Conservation (phyloP, 2,797 vertebrate species). For the Ctenopoma multispine region DNA sequence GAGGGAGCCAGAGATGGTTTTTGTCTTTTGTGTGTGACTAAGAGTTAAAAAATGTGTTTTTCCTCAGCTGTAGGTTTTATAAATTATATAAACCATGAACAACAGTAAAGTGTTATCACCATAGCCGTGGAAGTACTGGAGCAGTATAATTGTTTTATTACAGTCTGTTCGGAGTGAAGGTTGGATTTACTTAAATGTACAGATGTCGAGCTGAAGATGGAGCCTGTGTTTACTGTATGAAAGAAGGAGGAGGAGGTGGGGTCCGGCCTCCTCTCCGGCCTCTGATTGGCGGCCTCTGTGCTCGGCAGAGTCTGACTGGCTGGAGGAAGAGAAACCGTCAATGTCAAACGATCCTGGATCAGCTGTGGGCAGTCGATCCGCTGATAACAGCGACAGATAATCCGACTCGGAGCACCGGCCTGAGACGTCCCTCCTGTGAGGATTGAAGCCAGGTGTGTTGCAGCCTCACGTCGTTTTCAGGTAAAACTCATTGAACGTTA, state of each 20-base stretch:
- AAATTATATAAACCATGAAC: background rate
- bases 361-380: slow-evolving; percentile 51
- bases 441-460: slow-evolving; percentile 19
- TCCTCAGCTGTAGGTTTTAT: background rate
- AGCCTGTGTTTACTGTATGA: slow-evolving; percentile 5
- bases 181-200: background rate
- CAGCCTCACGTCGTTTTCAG: slow-evolving; percentile 56
- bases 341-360: slow-evolving; percentile 70
- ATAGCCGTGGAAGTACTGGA: background rate
- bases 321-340: slow-evolving; percentile 65
- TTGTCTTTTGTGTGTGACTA: slow-evolving; percentile 6
- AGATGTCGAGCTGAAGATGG: slow-evolving; percentile 22
- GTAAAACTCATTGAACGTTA: slow-evolving; percentile 42
- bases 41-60: background rate
- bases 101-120: fast-evolving
- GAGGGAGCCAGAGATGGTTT: slow-evolving; percentile 19
- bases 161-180: too few species aligned
- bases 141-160: background rate
- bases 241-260: background rate
- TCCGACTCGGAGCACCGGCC: background rate
- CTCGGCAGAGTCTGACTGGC: slow-evolving; percentile 18
- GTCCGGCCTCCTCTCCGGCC: background rate
- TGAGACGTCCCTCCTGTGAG: slow-evolving; percentile 27
- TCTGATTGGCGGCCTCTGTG: slow-evolving; percentile 69
- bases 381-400: slow-evolving; percentile 21